A percentile compares a stretch with the other conserved stretches of the same genome.
These are phyloP conservation scores for Eptesicus fuscus DNA, from an alignment of 2,113 vertebrate genomes.

Conservation along the genomic window DNA sequence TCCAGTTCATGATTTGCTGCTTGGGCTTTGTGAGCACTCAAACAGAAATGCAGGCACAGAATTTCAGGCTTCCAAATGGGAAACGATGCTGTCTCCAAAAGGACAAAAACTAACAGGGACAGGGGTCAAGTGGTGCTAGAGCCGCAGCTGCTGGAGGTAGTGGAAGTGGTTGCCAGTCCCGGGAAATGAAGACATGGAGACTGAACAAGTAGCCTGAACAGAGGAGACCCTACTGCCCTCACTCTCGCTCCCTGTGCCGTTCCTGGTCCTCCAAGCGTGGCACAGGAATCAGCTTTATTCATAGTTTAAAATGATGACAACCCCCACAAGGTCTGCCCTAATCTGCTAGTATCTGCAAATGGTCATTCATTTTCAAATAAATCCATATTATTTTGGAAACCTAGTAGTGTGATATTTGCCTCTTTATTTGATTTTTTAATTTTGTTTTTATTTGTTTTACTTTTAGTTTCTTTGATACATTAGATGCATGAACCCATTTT, in stretches of 20 bases:
- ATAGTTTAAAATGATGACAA: not conserved
- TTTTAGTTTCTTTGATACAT: not conserved
- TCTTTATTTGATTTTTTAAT: not conserved
- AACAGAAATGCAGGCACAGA: not conserved
- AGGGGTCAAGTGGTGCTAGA: not conserved
- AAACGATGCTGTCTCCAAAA: not conserved
- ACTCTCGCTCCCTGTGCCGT: fast-evolving
- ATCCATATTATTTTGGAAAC: not conserved
- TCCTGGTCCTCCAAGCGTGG: not conserved
- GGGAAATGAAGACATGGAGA: not conserved
- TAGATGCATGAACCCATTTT: not conserved
- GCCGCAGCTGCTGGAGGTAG: no score
- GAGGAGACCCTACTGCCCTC: not conserved
- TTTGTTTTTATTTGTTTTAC: not conserved
- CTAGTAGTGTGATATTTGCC: not conserved
- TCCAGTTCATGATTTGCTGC: constrained; percentile 37
- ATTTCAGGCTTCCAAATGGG: not conserved
- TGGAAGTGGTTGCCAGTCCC: not conserved
- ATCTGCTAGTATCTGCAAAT: not conserved
- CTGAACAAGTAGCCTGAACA: not conserved
- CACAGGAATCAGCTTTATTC: not conserved
- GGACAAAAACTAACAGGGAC: not conserved
- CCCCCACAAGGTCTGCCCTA: no score
- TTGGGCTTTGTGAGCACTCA: not conserved
- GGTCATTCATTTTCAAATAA: not conserved